phyloP scores from a whole-genome alignment of 1,140 invertebrate genomes.

The Pomacea maculata region DNA sequence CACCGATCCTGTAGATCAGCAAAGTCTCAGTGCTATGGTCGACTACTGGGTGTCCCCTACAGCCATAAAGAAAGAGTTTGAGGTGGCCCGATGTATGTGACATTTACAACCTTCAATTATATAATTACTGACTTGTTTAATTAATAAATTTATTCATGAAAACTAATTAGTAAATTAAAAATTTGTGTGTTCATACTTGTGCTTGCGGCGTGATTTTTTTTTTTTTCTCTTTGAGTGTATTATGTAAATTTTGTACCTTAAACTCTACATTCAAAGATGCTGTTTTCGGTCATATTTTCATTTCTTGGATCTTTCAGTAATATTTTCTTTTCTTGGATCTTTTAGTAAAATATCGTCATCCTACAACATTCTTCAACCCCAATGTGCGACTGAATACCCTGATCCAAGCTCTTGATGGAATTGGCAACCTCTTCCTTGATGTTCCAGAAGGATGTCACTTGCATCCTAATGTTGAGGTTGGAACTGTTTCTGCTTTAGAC shows the following conservation, averaged over 20 bases:
- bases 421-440: slow-evolving; percentile 57
- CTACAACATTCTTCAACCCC: slow-evolving; percentile 59
- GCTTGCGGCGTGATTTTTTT: no score
- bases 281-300: neutral
- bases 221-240: no score
- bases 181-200: neutral
- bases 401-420: slow-evolving; percentile 58
- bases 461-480: slow-evolving; percentile 61
- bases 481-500: neutral
- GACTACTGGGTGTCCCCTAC: slow-evolving; percentile 64
- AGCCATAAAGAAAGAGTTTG: slow-evolving; percentile 64
- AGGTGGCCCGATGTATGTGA: slow-evolving; percentile 59
- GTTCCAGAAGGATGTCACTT: slow-evolving; percentile 62
- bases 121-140: neutral
- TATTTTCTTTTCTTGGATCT: slow-evolving; percentile 14
- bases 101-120: neutral
- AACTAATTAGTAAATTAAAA: neutral
- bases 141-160: neutral
- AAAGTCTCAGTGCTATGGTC: slow-evolving; percentile 59
- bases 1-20: slow-evolving; percentile 57
- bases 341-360: slow-evolving; percentile 62
- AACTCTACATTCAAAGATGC: no score
- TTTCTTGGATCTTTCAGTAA: neutral
- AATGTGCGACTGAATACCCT: slow-evolving; percentile 57
- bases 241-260: no score